Evolutionary conservation across 2,113 vertebrate species (phyloP).

Genomic region (Microtus ochrogaster): DNA sequence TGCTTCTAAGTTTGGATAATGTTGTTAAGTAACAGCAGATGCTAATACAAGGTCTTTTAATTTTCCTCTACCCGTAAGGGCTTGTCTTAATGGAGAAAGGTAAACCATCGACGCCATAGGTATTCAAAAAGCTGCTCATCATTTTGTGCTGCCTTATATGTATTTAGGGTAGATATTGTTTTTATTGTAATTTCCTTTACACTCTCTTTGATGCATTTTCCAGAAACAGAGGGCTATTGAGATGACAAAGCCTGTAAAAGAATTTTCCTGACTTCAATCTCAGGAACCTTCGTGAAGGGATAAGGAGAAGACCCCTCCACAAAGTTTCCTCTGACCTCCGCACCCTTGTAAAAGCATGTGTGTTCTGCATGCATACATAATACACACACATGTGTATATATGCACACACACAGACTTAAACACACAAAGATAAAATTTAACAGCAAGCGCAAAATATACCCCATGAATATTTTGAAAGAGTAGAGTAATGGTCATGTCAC

Average conservation of each 20-base stretch:
- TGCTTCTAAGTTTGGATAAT: not conserved
- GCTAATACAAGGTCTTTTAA: not conserved
- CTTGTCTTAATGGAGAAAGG: not conserved
- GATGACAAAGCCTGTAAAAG: not conserved
- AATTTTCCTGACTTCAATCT: not conserved
- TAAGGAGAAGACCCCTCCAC: too few relatives aligned
- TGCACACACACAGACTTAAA: not conserved
- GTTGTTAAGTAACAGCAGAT: not conserved
- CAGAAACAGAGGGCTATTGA: not conserved
- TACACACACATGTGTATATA: not conserved
- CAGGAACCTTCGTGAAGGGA: not conserved
- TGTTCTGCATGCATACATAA: not conserved
- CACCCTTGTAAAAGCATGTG: too few relatives aligned
- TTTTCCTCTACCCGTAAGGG: not conserved
- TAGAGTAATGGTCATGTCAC: not conserved
- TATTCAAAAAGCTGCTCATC: not conserved
- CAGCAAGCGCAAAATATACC: not conserved
- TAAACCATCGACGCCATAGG: not conserved
- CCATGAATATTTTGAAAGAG: conserved; percentile 29
- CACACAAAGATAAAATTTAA: not conserved
- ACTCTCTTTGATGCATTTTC: not conserved
- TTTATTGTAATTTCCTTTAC: not conserved
- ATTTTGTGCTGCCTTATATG: not conserved
- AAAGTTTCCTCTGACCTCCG: not conserved
- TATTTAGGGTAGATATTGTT: not conserved